phyloP scores from a whole-genome alignment of 2,888 invertebrate species.

The Heliconius hortense region DNA sequence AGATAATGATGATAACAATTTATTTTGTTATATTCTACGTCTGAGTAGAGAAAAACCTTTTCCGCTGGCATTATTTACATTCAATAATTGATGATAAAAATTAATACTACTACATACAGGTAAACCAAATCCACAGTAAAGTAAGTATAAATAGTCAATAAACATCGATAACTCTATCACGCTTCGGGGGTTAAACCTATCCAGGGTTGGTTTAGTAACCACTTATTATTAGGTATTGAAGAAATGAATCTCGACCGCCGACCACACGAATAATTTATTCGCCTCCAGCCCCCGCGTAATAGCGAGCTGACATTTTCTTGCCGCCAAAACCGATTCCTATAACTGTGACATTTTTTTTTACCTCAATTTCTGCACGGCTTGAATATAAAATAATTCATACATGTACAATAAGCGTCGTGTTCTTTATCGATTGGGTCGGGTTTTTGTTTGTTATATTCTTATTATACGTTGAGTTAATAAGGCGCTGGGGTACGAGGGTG shows the following conservation, averaged over 20 bases:
- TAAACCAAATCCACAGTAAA: background rate
- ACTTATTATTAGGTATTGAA: slow-evolving; percentile 34
- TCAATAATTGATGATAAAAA: background rate
- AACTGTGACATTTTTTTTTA: slow-evolving; percentile 25
- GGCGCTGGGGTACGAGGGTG: no score
- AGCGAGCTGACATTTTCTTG: slow-evolving; percentile 29
- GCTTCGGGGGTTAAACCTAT: slow-evolving; percentile 23
- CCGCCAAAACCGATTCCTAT: slow-evolving; percentile 23
- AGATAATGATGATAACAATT: background rate
- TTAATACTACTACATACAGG: background rate
- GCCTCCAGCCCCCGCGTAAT: slow-evolving; percentile 22
- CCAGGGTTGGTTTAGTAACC: slow-evolving; percentile 28
- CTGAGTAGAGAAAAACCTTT: background rate
- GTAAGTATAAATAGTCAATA: background rate
- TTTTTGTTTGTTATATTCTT: background rate
- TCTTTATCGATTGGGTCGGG: background rate
- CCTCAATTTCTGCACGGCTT: background rate
- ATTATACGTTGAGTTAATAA: background rate
- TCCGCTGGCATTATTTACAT: background rate
- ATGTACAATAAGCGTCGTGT: background rate
- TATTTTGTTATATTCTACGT: background rate
- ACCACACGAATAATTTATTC: slow-evolving; percentile 34
- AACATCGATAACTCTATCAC: slow-evolving; percentile 25
- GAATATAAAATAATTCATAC: slow-evolving; percentile 4
- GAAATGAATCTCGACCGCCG: slow-evolving; percentile 38